phyloP scores from a whole-genome alignment of 1,140 invertebrate genomes.

The Lanistes nyassanus region DNA sequence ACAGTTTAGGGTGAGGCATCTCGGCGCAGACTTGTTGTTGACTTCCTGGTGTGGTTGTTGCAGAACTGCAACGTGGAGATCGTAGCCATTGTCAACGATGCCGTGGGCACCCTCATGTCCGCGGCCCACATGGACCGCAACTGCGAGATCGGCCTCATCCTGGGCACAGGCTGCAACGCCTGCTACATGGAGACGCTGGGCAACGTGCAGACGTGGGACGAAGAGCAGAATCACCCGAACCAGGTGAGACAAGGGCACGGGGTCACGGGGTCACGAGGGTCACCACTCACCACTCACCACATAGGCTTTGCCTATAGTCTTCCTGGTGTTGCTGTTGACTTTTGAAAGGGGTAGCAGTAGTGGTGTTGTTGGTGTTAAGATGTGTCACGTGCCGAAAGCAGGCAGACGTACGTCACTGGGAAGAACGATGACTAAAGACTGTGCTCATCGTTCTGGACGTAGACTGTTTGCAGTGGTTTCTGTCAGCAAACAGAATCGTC shows the following conservation, averaged over 20 bases:
- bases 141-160: slow-evolving; percentile 90
- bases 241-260: slow-evolving; percentile 69
- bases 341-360: too few relatives aligned
- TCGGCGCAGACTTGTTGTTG: too few relatives aligned
- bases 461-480: not conserved
- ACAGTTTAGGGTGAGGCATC: too few relatives aligned
- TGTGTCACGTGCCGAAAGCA: too few relatives aligned
- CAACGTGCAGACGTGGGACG: slow-evolving; percentile 69
- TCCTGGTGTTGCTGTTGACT: not conserved
- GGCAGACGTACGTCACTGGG: too few relatives aligned
- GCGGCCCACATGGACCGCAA: slow-evolving; percentile 92
- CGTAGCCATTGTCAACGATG: slow-evolving; percentile 95
- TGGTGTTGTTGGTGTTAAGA: too few relatives aligned
- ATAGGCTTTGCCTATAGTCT: too few relatives aligned
- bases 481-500: too few relatives aligned
- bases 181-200: slow-evolving; percentile 94
- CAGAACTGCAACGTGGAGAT: slow-evolving; percentile 90
- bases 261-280: too few relatives aligned
- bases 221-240: slow-evolving; percentile 72
- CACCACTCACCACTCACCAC: too few relatives aligned
- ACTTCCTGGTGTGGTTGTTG: slow-evolving; percentile 36
- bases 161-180: slow-evolving; percentile 95
- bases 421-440: not conserved
- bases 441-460: not conserved
- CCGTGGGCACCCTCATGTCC: slow-evolving; percentile 97